Percentiles rank a stretch among this genome's conserved stretches.
Conservation (phyloP, 1,140 invertebrate genomes). For the Parapsyche elsis region DNA sequence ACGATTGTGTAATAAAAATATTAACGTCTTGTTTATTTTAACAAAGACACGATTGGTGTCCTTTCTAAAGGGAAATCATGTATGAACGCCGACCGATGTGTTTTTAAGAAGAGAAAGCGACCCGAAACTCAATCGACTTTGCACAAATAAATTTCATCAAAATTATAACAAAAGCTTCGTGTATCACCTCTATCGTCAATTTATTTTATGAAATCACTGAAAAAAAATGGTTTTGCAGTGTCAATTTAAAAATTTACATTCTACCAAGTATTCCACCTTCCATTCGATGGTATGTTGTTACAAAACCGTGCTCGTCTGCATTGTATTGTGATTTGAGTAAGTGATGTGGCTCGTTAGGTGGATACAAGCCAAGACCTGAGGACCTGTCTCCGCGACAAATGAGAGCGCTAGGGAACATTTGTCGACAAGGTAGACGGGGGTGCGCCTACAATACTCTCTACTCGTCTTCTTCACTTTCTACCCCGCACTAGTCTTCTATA, state of each 20-base stretch:
- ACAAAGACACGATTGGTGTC: constrained; percentile 25
- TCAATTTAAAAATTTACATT: background rate
- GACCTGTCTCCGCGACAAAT: constrained; percentile 39
- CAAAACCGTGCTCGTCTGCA: constrained; percentile 30
- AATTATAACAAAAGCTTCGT: no score
- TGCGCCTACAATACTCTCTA: constrained; percentile 1
- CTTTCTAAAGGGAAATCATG: constrained; percentile 33
- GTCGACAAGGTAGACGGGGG: constrained; percentile 7
- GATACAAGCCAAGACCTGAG: constrained; percentile 19
- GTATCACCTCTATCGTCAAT: no score
- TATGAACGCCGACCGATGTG: background rate
- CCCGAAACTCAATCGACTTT: background rate
- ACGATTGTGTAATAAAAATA: constrained; percentile 18
- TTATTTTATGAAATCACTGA: background rate
- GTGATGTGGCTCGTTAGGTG: constrained; percentile 42
- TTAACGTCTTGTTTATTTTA: constrained; percentile 11
- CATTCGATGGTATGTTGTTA: no score
- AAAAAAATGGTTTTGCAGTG: background rate
- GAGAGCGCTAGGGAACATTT: constrained; percentile 37
- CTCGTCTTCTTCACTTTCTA: constrained; percentile 9
- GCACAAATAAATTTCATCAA: no score
- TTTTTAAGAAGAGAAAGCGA: constrained; percentile 17
- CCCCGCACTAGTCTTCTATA: background rate
- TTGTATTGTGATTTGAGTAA: constrained; percentile 43
- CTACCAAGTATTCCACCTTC: no score